Base-by-base conservation (phyloP, 64 coral and sea anemone genomes). In the Pocillopora verrucosa region DNA sequence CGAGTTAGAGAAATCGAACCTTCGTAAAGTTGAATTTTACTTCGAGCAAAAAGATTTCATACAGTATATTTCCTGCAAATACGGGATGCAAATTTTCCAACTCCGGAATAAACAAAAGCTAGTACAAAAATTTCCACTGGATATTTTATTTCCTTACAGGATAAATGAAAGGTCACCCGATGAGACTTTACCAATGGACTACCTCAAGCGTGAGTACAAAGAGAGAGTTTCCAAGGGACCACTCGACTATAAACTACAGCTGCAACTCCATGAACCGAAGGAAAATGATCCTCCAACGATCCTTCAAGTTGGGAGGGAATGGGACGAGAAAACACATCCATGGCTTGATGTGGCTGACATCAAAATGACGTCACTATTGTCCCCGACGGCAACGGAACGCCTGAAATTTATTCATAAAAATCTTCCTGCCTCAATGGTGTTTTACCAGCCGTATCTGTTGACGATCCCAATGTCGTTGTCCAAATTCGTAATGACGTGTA, bases 281-380 rank as follows among this genome's bases (percentile, higher is more conserved):
- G 34, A 56, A 16, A 25, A 80, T 65, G 93, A 94, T 69, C 73
- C 72, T 1, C 77, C 76, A 38, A 51, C 87, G 16, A 73, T 91
- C 5, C 45, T 94, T 17, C 69, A 91, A 75, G 58, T 41, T 13
- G 41, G 24, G 36, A 80, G 76, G 25, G 34, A 75, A 12, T 94
- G 93, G 93, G 78, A 94, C 81, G 93, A 91, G 65, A 68, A 58
- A 13, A 82, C 76, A 0, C 93, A 94, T 64, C 83, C 88, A 24
- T 94, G 93, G 93, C 45, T 94, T 3, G 93, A 94, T 59, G 20
- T 94, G 11, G 93, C 88, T 91, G 89, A 94, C 84, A 65, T 94
- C 82, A 94, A 51, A 9, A 20, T 94, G 20, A 91, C 83, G 0
- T 80, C 89, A 1, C 26, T 88, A 11, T 89, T 94, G 0, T 30